Conservation (phyloP, 2,797 vertebrate species). For the Aldrovandia affinis region DNA sequence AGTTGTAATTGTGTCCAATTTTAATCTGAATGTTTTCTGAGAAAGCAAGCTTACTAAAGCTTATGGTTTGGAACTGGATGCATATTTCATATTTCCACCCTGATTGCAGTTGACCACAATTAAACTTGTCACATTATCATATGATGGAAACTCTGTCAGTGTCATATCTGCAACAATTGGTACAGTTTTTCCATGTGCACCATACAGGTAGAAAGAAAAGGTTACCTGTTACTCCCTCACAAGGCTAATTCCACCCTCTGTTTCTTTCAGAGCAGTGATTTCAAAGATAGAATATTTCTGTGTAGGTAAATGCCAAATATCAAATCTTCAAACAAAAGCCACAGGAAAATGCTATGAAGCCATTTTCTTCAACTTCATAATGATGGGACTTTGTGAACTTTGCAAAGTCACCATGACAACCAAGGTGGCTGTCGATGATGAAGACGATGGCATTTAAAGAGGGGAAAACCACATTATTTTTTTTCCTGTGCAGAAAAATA, state of each 20-base stretch:
- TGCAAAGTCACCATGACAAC: constrained; percentile 47
- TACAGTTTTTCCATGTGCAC: constrained; percentile 11
- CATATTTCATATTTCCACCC: neutral
- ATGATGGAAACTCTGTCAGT: neutral
- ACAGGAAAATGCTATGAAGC: neutral
- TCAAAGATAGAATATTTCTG: neutral
- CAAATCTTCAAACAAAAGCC: constrained; percentile 24
- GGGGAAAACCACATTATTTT: constrained; percentile 9
- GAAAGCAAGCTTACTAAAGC: constrained; percentile 1
- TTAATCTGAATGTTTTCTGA: neutral
- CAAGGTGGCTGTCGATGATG: constrained; percentile 31
- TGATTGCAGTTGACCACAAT: neutral
- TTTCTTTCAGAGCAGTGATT: neutral
- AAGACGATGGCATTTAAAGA: constrained; percentile 7
- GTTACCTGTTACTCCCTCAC: neutral
- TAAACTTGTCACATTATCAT: neutral
- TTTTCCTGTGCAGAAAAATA: neutral
- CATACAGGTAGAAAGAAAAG: neutral
- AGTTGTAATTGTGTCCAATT: neutral
- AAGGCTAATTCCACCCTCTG: neutral
- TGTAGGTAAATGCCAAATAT: neutral
- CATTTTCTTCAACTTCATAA: constrained; percentile 22
- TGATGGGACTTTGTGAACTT: constrained; percentile 38
- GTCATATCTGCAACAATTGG: neutral
- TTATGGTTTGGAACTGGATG: neutral